phyloP scores from a whole-genome alignment of 23 tunicate species.

The Clavelina lepadiformis region DNA sequence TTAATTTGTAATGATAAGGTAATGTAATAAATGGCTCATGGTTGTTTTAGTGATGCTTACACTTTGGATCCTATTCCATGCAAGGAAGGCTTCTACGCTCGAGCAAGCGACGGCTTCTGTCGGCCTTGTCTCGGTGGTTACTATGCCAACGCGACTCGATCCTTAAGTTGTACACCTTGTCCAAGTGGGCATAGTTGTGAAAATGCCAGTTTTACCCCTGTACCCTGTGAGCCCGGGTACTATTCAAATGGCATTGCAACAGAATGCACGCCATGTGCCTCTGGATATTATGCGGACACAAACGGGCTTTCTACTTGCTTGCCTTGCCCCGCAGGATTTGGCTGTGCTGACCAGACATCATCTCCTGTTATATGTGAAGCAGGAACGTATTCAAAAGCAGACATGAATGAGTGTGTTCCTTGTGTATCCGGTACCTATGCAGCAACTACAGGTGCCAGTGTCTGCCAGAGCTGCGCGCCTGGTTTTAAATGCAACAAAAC shows the following conservation, averaged over 20 bases:
- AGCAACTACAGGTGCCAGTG: neutral
- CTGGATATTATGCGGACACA: conserved; percentile 11
- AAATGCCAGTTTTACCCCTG: neutral
- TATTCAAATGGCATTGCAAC: conserved; percentile 1
- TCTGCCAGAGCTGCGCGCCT: conserved; percentile 5
- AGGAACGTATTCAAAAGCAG: conserved; percentile 26
- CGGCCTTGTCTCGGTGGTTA: conserved; percentile 3
- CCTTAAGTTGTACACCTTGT: neutral
- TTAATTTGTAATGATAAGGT: no score
- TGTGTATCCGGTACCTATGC: conserved; percentile 55
- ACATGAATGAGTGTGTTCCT: conserved; percentile 22
- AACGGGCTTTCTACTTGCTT: conserved; percentile 1
- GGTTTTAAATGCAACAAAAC: conserved; percentile 14
- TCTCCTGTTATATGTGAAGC: conserved; percentile 27
- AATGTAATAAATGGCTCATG: neutral
- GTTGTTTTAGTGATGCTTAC: neutral
- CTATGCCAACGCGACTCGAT: neutral
- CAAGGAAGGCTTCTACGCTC: conserved; percentile 5
- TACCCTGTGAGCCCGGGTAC: conserved; percentile 10
- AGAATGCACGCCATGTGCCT: neutral
- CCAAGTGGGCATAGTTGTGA: neutral
- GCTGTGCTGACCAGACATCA: no score
- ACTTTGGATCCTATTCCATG: neutral
- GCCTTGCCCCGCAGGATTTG: conserved; percentile 16
- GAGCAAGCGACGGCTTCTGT: conserved; percentile 24